Evolutionary conservation across 2,797 vertebrate species (phyloP), one percentile per base, ranked within the genome.

Genomic region (Neomorphus geoffroyi): DNA sequence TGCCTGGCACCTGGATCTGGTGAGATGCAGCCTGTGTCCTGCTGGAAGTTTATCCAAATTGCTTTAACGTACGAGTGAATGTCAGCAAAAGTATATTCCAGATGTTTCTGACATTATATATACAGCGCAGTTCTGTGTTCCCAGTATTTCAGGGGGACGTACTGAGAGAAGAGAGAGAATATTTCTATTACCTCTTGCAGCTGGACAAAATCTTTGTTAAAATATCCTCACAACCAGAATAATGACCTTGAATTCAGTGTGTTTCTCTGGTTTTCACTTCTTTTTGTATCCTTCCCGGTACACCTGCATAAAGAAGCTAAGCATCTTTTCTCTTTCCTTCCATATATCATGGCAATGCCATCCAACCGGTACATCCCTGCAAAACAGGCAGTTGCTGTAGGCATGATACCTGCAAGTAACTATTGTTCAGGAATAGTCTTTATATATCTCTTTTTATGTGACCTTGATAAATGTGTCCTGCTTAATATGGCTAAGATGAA

Each of bases 401-500:
- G 80, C 83, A 41, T 43, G 23, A n/a, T 73, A 91, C 65, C 61
- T 93, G 56, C 46, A 26, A 77, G 81, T 91, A 94, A 90, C 46
- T 77, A 67, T 69, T 89, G 57, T 79, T 77, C 82, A 90, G 43
- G 51, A 87, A 84, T 35, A 32, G 35, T 87, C 50, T 82, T 85
- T 88, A 23, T 70, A 46, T 41, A 78, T 91, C 92, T 92, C 88
- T 88, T 87, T 95, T 91, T 87, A 87, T 92, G 72, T 10, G 6
- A 88, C 84, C 88, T 96, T 96, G 96, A 97, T 97, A 87, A 96
- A 97, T 96, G 96, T 64, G 64, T 37, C 72, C 90, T 80, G 69
- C 57, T 97, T 97, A 97, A 96, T 96, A 94, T 90, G 80, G 92
- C 69, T 87, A 86, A 97, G 97, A 97, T 74, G 80, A 94, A 97